Evolutionary conservation across 2,113 vertebrate genomes (phyloP).

Genomic region (Eudyptes chrysolophus): DNA sequence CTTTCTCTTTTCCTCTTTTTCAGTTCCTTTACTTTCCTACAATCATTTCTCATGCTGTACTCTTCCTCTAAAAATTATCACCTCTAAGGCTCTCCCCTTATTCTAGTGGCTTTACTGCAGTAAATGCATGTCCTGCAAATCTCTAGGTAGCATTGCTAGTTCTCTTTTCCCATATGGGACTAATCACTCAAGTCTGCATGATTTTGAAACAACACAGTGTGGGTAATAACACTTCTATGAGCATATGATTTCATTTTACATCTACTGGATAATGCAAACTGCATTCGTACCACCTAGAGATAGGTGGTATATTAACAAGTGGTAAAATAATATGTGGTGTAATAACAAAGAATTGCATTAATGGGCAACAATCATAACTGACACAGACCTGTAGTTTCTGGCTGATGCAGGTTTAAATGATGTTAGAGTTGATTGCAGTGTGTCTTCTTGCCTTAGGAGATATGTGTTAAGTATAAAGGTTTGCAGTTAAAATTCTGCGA

Average conservation of each 20-base stretch:
- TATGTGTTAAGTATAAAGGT: conserved; percentile 26
- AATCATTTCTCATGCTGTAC: background rate
- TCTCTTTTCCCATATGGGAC: background rate
- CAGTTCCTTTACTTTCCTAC: background rate
- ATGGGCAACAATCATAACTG: background rate
- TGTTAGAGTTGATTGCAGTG: conserved; percentile 35
- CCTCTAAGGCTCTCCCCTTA: background rate
- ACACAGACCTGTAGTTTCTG: background rate
- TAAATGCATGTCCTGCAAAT: background rate
- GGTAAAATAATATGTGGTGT: conserved; percentile 10
- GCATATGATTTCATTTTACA: background rate
- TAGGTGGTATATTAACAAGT: conserved; percentile 2
- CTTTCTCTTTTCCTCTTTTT: background rate
- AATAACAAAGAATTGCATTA: conserved; percentile 14
- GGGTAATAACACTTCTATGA: background rate
- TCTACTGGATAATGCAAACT: background rate
- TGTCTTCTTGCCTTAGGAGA: conserved; percentile 38
- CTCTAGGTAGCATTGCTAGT: background rate
- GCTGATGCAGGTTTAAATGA: conserved; percentile 29
- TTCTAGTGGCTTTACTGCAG: background rate
- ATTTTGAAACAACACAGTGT: background rate
- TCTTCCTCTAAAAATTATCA: background rate
- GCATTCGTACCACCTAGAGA: background rate
- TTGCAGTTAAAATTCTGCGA: conserved; percentile 44
- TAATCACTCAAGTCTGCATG: background rate